Evolutionary conservation across 2,797 vertebrate genomes (phyloP).

Genomic region (Todus mexicanus): DNA sequence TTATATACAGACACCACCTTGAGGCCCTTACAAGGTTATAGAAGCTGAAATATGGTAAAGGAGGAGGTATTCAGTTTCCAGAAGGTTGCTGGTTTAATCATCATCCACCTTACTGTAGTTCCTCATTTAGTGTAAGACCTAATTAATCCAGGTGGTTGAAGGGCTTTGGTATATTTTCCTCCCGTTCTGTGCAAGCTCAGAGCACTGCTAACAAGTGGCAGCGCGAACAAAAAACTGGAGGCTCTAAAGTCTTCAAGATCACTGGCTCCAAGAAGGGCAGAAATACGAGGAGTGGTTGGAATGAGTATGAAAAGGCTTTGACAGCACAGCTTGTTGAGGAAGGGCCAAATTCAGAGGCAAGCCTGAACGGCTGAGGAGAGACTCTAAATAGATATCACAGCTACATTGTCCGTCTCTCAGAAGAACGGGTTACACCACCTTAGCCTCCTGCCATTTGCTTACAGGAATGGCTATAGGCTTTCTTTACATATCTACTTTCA

Average conservation of each 20-base stretch:
- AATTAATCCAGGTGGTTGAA: slow-evolving; percentile 35
- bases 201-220: background rate
- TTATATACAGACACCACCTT: background rate
- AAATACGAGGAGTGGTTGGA: background rate
- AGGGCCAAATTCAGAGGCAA: background rate
- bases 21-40: background rate
- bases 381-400: background rate
- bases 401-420: fast-evolving
- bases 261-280: background rate
- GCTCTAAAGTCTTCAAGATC: background rate
- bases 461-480: background rate
- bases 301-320: background rate
- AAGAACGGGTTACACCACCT: background rate
- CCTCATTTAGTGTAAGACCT: background rate
- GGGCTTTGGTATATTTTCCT: background rate
- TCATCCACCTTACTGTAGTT: background rate
- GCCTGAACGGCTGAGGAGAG: background rate
- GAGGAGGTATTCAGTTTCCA: background rate
- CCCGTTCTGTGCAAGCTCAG: background rate
- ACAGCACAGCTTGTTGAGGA: background rate
- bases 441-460: background rate
- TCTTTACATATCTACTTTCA: background rate
- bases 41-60: background rate
- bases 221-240: background rate
- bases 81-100: slow-evolving; percentile 24